Evolutionary conservation across 1,140 invertebrate genomes (phyloP), one percentile per base, ranked within the genome.

Genomic region (Cryptotermes secundus): DNA sequence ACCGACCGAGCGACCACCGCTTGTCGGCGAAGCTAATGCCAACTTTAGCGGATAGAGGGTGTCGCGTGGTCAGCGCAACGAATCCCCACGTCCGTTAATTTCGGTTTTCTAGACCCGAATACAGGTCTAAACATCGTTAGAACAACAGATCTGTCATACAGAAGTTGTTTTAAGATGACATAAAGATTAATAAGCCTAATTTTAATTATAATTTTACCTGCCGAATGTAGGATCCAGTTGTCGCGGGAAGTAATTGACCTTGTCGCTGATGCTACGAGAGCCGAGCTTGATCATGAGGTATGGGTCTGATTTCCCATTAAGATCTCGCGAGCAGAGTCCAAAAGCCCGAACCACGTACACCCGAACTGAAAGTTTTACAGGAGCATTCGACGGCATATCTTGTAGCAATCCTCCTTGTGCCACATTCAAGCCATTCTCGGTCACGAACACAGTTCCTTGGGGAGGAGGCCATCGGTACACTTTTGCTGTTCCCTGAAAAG

Each of bases 151-250:
- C n/a, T n/a, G n/a, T n/a, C n/a, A n/a, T n/a, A n/a, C n/a, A n/a
- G n/a, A n/a, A n/a, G n/a, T n/a, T n/a, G n/a, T n/a, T n/a, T n/a
- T n/a, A n/a, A n/a, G n/a, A n/a, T n/a, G n/a, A n/a, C n/a, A n/a
- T n/a, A n/a, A n/a, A n/a, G n/a, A n/a, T n/a, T n/a, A n/a, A n/a
- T n/a, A n/a, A n/a, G n/a, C n/a, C n/a, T n/a, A n/a, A n/a, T n/a
- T n/a, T n/a, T n/a, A n/a, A n/a, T n/a, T n/a, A n/a, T n/a, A n/a
- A n/a, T n/a, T n/a, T n/a, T 91, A 95, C 94, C 92, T 95, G 85
- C 96, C 96, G 90, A 97, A 97, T 22, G 96, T 90, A 0, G 97
- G 96, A 91, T 97, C 96, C n/a, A 95, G 89, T 85, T 96, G 93
- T 88, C 96, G 95, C 22, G 94, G 91, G 42, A 96, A 91, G 87